Evolutionary conservation across 2,797 vertebrate species (phyloP).

Genomic region (Leptoclinus maculatus): DNA sequence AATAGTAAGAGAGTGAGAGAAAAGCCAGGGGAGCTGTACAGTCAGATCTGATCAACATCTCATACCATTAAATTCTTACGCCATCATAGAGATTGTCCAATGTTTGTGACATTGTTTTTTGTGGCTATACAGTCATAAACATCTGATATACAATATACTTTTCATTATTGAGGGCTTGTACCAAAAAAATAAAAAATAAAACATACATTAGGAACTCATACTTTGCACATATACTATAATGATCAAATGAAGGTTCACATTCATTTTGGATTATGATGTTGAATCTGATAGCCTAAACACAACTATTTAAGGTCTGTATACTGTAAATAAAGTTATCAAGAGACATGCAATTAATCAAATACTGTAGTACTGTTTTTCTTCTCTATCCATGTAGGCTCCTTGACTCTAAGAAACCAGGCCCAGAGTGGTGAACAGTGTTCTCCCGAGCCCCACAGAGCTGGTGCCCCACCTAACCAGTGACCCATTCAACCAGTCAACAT

Average conservation of each 20-base stretch:
- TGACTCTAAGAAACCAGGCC: not conserved
- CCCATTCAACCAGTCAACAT: conserved; percentile 51
- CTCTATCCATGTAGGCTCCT: not conserved
- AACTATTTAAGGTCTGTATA: not conserved
- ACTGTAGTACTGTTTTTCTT: not conserved
- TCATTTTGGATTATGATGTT: not conserved
- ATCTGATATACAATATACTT: not conserved
- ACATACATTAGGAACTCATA: not conserved
- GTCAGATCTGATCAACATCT: not conserved
- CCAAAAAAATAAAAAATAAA: not conserved
- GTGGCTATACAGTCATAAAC: not conserved
- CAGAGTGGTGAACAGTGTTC: not conserved
- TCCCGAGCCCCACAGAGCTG: not conserved
- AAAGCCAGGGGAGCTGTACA: not conserved
- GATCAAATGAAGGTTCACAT: not conserved
- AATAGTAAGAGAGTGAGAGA: conserved; percentile 5
- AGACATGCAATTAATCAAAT: not conserved
- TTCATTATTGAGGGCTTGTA: not conserved
- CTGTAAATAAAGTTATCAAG: not conserved
- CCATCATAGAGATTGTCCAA: not conserved
- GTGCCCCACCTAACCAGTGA: conserved; percentile 50
- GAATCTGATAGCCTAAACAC: not conserved
- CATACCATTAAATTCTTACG: not conserved
- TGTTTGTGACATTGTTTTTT: conserved; percentile 1
- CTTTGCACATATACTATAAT: not conserved